Evolutionary conservation across 2,113 vertebrate genomes (phyloP), one percentile per base, ranked within the genome.

Genomic region (Prunella himalayana): DNA sequence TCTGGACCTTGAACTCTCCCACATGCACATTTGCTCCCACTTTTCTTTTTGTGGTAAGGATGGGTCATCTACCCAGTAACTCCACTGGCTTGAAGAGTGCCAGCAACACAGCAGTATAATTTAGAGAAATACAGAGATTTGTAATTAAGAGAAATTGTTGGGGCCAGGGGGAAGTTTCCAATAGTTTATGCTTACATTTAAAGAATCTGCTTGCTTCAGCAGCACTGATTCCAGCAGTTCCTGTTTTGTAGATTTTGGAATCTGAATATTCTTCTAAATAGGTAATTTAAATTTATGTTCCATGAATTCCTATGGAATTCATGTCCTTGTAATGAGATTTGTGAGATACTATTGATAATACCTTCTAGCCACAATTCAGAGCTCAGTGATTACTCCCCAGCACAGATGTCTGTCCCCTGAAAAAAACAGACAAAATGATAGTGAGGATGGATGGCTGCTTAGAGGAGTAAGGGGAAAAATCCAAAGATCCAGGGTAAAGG

Each of bases 201-300:
- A 84, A 86, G 41, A 19, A 23, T 9, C 6, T 76, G 15, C 45
- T 76, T 86, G 21, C 45, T 18, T 68, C 21, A 53, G 23, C 19
- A 80, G 49, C 21, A 27, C 24, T 24, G n/a, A 80, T 64, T 44
- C 11, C 31, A 88, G 8, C 24, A 20, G 21, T 47, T 47, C 27
- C 57, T 80, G 10, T 37, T 66, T 41, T 51, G 20, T 31, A 64
- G 33, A 20, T 51, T 83, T 60, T 80, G 11, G 35, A 72, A 69
- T 68, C 41, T 35, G 41, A 77, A 33, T 80, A 42, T 82, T 72
- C 30, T 68, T 63, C 23, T 24, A 33, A 80, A 64, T 6, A 69
- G 13, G 19, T 42, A n/a, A n/a, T 35, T 87, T 53, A 35, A 37
- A 28, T 53, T 70, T 59, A 19, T 0, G 0, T 50, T 80, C 59